A percentile compares a stretch with the other conserved stretches of the same genome.
These are phyloP conservation scores for Thymelicus lineola DNA, from an alignment of 2,888 invertebrate species.

Conservation along the genomic window DNA sequence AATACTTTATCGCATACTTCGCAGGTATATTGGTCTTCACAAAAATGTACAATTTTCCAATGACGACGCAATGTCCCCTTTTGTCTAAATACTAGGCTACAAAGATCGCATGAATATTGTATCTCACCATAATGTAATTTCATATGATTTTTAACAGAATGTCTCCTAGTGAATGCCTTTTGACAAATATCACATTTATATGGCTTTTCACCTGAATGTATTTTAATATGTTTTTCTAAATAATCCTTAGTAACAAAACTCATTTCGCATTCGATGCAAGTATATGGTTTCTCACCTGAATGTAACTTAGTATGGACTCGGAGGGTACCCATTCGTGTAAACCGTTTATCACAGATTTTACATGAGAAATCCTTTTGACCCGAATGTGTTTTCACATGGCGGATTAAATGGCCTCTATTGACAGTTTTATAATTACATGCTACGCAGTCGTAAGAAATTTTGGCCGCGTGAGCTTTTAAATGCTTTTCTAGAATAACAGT, in stretches of 20 bases:
- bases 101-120: not conserved
- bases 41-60: not conserved
- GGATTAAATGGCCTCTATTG: not conserved
- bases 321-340: slow-evolving; percentile 70
- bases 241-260: not conserved
- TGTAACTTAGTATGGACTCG: slow-evolving; percentile 61
- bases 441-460: not conserved
- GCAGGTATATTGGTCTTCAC: not conserved
- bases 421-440: not conserved
- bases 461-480: not conserved
- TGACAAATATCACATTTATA: not conserved
- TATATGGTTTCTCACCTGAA: not conserved
- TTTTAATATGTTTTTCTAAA: not conserved
- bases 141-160: not conserved
- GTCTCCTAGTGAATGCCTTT: not conserved
- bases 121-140: not conserved
- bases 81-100: not conserved
- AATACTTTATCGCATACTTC: not conserved
- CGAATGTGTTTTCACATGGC: slow-evolving; percentile 56
- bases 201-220: not conserved
- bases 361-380: slow-evolving; percentile 70
- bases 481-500: not conserved
- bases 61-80: not conserved
- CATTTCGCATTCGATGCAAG: not conserved
- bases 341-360: slow-evolving; percentile 63